Evolutionary conservation across 2,113 vertebrate genomes (phyloP).

Genomic region (Mormyrus lacerda): DNA sequence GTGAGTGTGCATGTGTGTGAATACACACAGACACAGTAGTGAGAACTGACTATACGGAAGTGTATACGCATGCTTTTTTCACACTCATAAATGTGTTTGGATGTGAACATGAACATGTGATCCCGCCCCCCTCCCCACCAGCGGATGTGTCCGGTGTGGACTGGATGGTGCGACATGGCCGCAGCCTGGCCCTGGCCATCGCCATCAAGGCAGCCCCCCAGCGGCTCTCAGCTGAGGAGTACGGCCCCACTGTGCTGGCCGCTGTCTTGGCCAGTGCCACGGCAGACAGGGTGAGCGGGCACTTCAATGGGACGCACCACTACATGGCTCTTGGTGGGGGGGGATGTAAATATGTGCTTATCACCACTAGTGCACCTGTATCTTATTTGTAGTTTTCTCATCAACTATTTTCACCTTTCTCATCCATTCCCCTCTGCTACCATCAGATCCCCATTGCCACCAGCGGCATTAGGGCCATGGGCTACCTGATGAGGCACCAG

Average conservation of each 20-base stretch:
- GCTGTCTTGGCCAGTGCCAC: conserved; percentile 75
- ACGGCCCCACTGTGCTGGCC: conserved; percentile 68
- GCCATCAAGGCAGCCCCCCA: conserved; percentile 73
- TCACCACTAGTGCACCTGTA: neutral
- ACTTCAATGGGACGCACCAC: no score
- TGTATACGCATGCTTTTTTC: neutral
- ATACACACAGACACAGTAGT: neutral
- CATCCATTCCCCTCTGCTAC: neutral
- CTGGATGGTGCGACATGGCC: conserved; percentile 97
- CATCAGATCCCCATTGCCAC: conserved; percentile 86
- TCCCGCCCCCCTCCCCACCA: conserved; percentile 30
- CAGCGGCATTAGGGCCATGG: conserved; percentile 88
- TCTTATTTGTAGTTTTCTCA: neutral
- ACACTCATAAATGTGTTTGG: neutral
- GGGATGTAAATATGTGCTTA: neutral
- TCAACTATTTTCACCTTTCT: neutral
- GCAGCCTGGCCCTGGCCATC: conserved; percentile 83
- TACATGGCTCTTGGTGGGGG: neutral
- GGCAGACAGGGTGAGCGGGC: conserved; percentile 89
- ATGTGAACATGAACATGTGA: neutral
- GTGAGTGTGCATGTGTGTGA: conserved; percentile 53
- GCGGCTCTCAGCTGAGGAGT: conserved; percentile 74
- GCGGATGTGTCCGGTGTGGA: conserved; percentile 90
- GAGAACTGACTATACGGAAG: neutral
- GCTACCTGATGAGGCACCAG: conserved; percentile 85